Evolutionary conservation across 2,113 vertebrate genomes (phyloP).

Genomic region (Bos indicus): DNA sequence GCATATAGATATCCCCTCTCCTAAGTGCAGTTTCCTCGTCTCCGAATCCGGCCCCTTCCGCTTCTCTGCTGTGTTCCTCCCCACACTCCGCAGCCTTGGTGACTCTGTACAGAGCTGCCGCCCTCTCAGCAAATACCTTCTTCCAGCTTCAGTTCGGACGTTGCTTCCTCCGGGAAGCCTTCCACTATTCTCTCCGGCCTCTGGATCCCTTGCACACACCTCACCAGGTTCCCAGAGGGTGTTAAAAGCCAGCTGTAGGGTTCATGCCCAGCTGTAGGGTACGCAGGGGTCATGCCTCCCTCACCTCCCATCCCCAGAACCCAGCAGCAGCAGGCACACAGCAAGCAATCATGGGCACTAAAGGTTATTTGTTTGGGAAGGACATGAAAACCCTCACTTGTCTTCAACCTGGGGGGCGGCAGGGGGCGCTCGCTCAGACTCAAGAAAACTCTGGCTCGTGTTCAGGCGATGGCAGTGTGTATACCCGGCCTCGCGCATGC

Average conservation of each 20-base stretch:
- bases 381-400: neutral
- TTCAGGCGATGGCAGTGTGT: constrained; percentile 28
- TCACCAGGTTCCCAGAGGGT: neutral
- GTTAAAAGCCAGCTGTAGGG: neutral
- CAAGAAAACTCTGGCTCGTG: constrained; percentile 61
- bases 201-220: neutral
- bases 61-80: neutral
- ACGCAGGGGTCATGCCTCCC: neutral
- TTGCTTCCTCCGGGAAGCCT: neutral
- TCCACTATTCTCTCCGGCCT: accelerated
- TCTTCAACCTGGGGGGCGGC: accelerated
- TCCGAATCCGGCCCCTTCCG: accelerated
- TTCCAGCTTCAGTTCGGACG: neutral
- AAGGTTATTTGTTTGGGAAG: neutral
- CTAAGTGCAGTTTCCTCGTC: neutral
- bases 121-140: neutral
- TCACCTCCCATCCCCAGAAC: neutral
- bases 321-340: neutral
- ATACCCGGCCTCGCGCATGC: neutral
- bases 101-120: accelerated
- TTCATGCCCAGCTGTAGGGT: accelerated
- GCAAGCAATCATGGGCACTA: neutral
- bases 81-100: accelerated
- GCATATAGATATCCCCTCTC: accelerated
- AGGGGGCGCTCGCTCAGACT: accelerated